Evolutionary conservation across 2,113 vertebrate species (phyloP), one percentile per base, ranked within the genome.

Genomic region (Agapornis roseicollis): DNA sequence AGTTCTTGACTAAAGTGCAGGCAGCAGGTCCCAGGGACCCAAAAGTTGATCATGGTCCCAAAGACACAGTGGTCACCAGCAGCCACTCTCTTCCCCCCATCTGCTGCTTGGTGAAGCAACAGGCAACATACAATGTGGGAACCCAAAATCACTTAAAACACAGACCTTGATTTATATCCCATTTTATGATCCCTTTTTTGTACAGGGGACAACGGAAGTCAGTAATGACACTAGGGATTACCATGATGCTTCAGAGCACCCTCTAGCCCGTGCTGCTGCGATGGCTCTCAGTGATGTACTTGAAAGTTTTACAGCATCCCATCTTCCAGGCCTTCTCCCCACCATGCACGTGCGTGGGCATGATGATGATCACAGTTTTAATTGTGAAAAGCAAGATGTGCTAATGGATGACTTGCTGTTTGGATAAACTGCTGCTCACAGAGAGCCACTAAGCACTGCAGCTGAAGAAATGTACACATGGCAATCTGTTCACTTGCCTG

Each of bases 301-400:
- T 60, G 5, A 1, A 49, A 73, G 27, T 39, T 61, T 50, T 47
- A 55, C 22, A 79, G 58, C 29, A 35, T 28, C 35, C 5, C 24
- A 15, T 37, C 52, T 53, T 25, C 11, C 5, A 13, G 39, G 29
- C 24, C 55, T 37, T 23, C 53, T 35, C n/a, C 18, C 17, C 20
- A 19, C 14, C 6, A 8, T 9, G 20, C 64, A 27, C 24, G 44
- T 4, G 8, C 0, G 2, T 17, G 28, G 20, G 42, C 35, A 22
- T 44, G 42, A 37, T 41, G 14, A 33, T 5, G 11, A 58, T 17
- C n/a, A 13, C 19, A 19, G 42, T 39, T 60, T 14, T 15, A 17
- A 15, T 28, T 20, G 46, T 68, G 33, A 68, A 49, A 55, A 28
- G 13, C 29, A 58, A 8, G n/a, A 37, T 53, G 41, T 73, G 27